Conservation (phyloP, 2,113 vertebrate genomes). For the Gopherus evgoodei region DNA sequence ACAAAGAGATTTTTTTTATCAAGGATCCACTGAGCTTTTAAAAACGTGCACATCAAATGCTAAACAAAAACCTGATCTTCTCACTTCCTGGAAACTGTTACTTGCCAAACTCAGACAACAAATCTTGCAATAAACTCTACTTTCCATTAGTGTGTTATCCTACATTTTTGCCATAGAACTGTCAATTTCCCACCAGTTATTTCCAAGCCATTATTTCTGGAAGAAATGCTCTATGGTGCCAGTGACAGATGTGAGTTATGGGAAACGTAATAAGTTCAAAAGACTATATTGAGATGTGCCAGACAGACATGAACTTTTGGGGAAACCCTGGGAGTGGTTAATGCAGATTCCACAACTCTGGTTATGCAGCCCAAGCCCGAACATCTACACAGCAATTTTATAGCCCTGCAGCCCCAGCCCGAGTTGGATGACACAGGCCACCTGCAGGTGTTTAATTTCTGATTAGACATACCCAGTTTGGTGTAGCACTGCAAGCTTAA, state of each 20-base stretch:
- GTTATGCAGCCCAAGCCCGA: not conserved
- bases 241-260: not conserved
- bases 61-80: not conserved
- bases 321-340: not conserved
- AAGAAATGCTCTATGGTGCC: not conserved
- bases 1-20: not conserved
- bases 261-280: not conserved
- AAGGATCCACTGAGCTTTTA: not conserved
- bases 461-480: not conserved
- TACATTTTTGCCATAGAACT: not conserved
- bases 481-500: not conserved
- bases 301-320: not conserved
- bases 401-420: not conserved
- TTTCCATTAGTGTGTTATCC: not conserved
- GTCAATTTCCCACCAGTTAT: not conserved
- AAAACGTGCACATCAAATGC: not conserved
- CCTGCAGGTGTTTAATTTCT: not conserved
- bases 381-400: not conserved
- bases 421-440: not conserved
- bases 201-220: not conserved
- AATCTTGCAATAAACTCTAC: not conserved
- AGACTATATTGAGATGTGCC: not conserved
- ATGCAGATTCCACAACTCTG: not conserved
- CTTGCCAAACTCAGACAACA: not conserved
- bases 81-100: not conserved